A percentile compares a stretch with the other conserved stretches of the same genome.
phyloP scores from a whole-genome alignment of 2,113 vertebrate genomes.

The Cariama cristata region DNA sequence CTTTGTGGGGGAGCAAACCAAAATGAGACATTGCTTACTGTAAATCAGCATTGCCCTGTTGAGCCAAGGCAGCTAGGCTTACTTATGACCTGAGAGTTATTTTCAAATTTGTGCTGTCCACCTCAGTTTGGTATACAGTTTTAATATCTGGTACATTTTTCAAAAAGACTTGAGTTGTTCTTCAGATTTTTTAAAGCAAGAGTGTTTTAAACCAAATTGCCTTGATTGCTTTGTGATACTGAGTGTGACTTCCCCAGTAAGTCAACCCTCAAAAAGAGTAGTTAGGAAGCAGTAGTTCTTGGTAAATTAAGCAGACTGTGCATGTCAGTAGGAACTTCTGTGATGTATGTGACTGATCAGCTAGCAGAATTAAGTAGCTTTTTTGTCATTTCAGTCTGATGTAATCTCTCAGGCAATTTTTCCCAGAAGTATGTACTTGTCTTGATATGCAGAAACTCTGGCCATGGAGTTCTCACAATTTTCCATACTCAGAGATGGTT shows the following conservation, averaged over 20 bases:
- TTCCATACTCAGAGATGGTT: not conserved
- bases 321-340: slow-evolving; percentile 79
- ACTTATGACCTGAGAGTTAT: not conserved
- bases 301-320: slow-evolving; percentile 80
- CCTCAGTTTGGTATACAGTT: not conserved
- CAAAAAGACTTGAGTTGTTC: not conserved
- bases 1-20: not conserved
- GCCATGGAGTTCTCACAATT: slow-evolving; percentile 8
- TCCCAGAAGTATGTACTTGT: slow-evolving; percentile 59
- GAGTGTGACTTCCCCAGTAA: not conserved
- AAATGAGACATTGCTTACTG: not conserved
- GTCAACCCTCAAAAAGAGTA: not conserved
- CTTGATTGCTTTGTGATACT: not conserved
- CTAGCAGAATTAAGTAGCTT: slow-evolving; percentile 85
- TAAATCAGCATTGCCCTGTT: not conserved
- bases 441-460: slow-evolving; percentile 13
- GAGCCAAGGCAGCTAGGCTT: not conserved
- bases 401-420: slow-evolving; percentile 84
- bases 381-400: slow-evolving; percentile 83
- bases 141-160: not conserved
- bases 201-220: not conserved
- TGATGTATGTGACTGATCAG: slow-evolving; percentile 84
- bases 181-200: not conserved
- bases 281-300: not conserved
- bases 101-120: not conserved